A percentile compares a stretch with the other conserved stretches of the same genome.
Evolutionary conservation across 2,113 vertebrate species (phyloP).

Genomic region (Fulica atra): DNA sequence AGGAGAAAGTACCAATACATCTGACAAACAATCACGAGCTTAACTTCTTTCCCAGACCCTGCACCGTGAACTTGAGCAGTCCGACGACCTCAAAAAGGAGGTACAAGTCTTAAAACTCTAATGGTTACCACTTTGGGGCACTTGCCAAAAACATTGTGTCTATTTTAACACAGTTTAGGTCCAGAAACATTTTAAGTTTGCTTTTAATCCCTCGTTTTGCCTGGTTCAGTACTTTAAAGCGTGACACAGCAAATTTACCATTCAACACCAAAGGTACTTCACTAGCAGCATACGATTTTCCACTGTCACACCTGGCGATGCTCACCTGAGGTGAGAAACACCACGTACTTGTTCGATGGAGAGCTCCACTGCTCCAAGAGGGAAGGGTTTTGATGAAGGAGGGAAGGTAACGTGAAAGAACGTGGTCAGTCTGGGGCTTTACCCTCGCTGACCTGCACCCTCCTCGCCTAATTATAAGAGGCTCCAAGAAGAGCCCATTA

Average conservation of each 20-base stretch:
- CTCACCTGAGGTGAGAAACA: background rate
- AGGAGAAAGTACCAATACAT: background rate
- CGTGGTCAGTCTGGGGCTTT: background rate
- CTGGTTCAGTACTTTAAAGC: background rate
- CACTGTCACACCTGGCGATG: background rate
- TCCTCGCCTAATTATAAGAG: background rate
- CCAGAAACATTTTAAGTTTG: background rate
- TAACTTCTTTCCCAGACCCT: background rate
- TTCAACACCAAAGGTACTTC: background rate
- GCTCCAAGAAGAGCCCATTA: background rate
- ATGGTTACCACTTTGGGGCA: background rate
- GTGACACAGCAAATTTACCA: constrained; percentile 31
- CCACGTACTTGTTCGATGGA: background rate
- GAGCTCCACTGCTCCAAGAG: background rate
- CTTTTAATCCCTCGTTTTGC: background rate
- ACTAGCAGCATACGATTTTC: background rate
- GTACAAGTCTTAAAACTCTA: background rate
- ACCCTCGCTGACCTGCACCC: background rate
- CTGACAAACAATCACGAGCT: background rate
- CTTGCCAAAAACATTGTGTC: background rate
- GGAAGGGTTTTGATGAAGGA: background rate
- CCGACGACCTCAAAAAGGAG: background rate
- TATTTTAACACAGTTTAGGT: background rate
- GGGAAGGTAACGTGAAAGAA: background rate
- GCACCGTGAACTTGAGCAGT: background rate